Evolutionary conservation across 2,797 vertebrate genomes (phyloP), one percentile per base, ranked within the genome.

Genomic region (Sarcoramphus papa): DNA sequence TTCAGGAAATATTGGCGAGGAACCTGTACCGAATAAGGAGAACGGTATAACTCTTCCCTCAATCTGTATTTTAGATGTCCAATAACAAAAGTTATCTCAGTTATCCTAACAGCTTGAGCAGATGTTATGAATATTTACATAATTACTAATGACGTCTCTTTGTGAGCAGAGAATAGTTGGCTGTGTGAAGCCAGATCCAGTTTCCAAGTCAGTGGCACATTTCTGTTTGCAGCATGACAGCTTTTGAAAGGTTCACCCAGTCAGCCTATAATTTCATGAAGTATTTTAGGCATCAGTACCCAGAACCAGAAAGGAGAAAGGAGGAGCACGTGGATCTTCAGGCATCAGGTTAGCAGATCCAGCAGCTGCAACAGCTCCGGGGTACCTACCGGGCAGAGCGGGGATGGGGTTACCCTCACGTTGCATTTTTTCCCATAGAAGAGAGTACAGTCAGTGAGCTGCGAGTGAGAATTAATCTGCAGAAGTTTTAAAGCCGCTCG

Each of bases 11-110:
- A 41, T 91, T 99, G 94, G 98, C 98, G 19, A 98, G 97, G 95
- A 98, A 98, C 95, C 97, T 99, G 78, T 98, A 98, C 88, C 97
- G 96, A 89, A 98, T 98, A 86, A 98, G 98, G 96, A 99, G 97
- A 93, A 98, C 97, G 97, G 98, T 98, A 97, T 78, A 69, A 57
- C 78, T 74, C 91, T 74, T 67, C 72, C 78, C 70, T 92, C 35
- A 13, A 33, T 85, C 88, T 73, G 64, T 90, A 72, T 85, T 95
- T 93, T 37, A 84, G 45, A 48, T 54, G 78, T 79, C 84, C 94
- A 91, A 86, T 81, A 77, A 73, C 93, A 48, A 69, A 43, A 91
- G 93, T 93, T 92, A 50, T 78, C 89, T 64, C 23, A 2, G 81
- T 83, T 92, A 77, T 60, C 82, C 8, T 14, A 93, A 37, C 89